Conservation (phyloP, 2,888 invertebrate genomes). For the Scaptodrosophila latifasciaeformis region DNA sequence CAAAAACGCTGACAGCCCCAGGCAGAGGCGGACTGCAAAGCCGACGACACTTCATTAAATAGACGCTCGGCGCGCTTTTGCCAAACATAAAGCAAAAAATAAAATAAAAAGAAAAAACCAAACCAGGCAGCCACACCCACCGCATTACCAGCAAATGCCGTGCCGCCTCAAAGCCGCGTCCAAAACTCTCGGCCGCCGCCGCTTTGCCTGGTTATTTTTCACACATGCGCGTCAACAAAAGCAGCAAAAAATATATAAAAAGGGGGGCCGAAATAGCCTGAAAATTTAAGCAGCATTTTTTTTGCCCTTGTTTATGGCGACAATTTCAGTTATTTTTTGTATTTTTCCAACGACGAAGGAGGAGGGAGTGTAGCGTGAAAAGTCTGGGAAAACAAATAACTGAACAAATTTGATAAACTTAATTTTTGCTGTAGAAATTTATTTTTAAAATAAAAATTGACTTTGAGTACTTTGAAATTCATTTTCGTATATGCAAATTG, state of each 20-base stretch:
- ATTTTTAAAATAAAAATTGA: no score
- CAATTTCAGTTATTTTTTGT: conserved; percentile 10
- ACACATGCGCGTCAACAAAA: conserved; percentile 55
- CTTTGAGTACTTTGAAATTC: no score
- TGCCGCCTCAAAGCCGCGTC: no score
- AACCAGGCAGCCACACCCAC: conserved; percentile 1
- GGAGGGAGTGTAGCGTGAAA: no score
- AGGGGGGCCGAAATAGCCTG: conserved; percentile 17
- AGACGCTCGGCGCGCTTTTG: conserved; percentile 64
- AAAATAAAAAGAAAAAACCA: conserved; percentile 7
- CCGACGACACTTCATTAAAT: conserved; percentile 62
- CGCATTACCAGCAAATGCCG: conserved; percentile 2
- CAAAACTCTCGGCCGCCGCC: background rate
- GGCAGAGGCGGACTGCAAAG: background rate
- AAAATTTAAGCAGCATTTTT: conserved; percentile 55
- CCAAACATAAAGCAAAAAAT: conserved; percentile 13
- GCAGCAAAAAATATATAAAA: conserved; percentile 13
- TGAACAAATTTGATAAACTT: no score
- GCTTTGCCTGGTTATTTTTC: conserved; percentile 66
- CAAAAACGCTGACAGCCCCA: background rate
- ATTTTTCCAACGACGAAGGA: conserved; percentile 11
- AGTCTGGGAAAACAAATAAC: no score
- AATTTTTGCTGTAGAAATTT: no score
- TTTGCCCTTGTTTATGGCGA: conserved; percentile 3
- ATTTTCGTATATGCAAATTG: no score